Base-by-base conservation (phyloP, 2,797 vertebrate genomes). In the Vipera ursinii region DNA sequence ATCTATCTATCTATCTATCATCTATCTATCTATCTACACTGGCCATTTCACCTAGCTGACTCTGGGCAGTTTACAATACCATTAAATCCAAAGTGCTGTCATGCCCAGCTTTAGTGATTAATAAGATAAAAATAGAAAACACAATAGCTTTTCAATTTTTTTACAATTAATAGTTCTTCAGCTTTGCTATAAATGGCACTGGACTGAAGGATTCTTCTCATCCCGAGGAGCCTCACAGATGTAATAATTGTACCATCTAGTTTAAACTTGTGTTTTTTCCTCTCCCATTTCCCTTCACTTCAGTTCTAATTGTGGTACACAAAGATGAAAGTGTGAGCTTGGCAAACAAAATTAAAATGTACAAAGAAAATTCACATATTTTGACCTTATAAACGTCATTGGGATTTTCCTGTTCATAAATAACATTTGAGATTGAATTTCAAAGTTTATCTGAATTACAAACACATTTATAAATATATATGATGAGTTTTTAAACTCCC, bases 261-360 rank as follows among this genome's bases (percentile, higher is more conserved):
- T 57, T 10, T 89, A 22, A 44, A 85, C 22, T 88, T 17, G 5
- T 7, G 9, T 3, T 26, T 17, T 17, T 57, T 59, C 73, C 38
- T 28, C 38, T 48, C 15, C 2, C 38, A 24, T 26, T 38, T 26
- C 32, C 44, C 9, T 3, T 28, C 15, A 53, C 15, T 60, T 9
- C 57, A n/a, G 15, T 17, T 4, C 9, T 90, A 93, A 89, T 60
- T 88, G 55, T 73, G 57, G 90, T 90, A 78, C 26, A 95, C 61
- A 96, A 95, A 93, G 61, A 88, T 56, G 95, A 97, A 95, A 96
- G 94, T 87, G 91, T 95, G 95, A 22, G 55, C 24, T 94, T 95
- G 94, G 73, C 89, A 96, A 96, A 95, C 28, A 93, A 95, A 96
- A 95, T 88, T 48, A 92, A 57, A 91, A 93, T 94, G n/a, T 94